Evolutionary conservation across 2,888 invertebrate genomes (phyloP), one percentile per base, ranked within the genome.

Genomic region (Nudaria mundana): DNA sequence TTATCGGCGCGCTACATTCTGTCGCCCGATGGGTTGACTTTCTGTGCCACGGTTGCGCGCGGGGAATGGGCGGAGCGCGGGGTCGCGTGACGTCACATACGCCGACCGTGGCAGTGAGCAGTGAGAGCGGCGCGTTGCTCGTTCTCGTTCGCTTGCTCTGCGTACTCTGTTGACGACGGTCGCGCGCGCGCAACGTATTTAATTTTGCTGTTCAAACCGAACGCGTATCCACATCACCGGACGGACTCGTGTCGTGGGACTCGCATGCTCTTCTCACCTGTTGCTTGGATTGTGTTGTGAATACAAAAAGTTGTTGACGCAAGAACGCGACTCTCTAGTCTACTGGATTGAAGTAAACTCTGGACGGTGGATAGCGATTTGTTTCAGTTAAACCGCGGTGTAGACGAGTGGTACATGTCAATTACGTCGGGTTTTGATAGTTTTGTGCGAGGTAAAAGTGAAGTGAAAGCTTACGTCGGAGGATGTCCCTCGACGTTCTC

Each of bases 81-180:
- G 64, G 70, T 48, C 60, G 39, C 57, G 82, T 85, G 87, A 87
- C 88, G 87, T 86, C 87, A 86, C n/a, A n/a, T n/a, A n/a, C 82
- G 71, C 61, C 86, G 88, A 86, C 88, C 89, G 86, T 88, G 89
- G 86, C 88, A 87, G 87, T 88, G 83, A 77, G 77, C 64, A 76
- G 76, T 72, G 83, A 82, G 84, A 84, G 85, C 83, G 76, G 76
- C 81, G 81, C 82, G 79, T 70, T 78, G 72, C 63, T 71, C 70
- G 82, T 71, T 79, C 71, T 71, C 70, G 82, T 71, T 79, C 71
- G 81, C 75, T 84, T 76, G 83, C 81, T 78, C 76, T 75, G 78
- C 69, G 80, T 84, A 83, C 82, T 86, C 73, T 78, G 83, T 64
- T 73, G 82, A 72, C 80, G 85, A 78, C 84, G 79, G 85, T 83